phyloP scores from a whole-genome alignment of 2,113 vertebrate species.

The Antechinus stuartii region DNA sequence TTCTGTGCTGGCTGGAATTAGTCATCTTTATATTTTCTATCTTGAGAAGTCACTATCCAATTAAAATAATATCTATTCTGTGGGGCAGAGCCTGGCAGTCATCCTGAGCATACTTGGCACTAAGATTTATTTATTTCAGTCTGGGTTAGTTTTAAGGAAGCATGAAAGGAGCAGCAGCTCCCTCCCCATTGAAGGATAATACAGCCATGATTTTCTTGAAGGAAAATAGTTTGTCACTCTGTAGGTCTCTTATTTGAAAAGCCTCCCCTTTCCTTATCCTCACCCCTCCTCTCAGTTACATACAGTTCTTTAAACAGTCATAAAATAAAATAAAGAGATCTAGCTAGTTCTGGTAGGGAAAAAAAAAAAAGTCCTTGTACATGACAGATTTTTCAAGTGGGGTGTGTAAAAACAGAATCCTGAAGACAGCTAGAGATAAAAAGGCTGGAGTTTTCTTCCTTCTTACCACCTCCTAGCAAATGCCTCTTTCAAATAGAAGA shows the following conservation, averaged over 20 bases:
- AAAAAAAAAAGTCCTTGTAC: constrained; percentile 41
- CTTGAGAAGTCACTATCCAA: constrained; percentile 39
- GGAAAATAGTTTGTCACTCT: constrained; percentile 50
- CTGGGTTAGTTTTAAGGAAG: constrained; percentile 38
- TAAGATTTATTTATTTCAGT: constrained; percentile 39
- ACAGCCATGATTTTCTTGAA: background rate
- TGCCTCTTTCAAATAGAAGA: constrained; percentile 51
- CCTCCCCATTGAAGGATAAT: background rate
- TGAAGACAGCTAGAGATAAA: constrained; percentile 37
- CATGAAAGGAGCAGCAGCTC: constrained; percentile 33
- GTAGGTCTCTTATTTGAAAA: constrained; percentile 52
- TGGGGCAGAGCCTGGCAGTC: constrained; percentile 27
- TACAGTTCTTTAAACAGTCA: constrained; percentile 29
- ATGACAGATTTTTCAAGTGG: constrained; percentile 64
- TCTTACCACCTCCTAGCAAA: constrained; percentile 33
- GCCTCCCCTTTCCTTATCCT: constrained; percentile 23
- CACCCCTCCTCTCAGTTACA: constrained; percentile 44
- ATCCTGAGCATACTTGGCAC: constrained; percentile 35
- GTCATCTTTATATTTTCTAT: constrained; percentile 1
- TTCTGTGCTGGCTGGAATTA: background rate
- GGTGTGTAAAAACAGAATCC: background rate
- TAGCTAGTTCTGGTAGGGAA: constrained; percentile 41
- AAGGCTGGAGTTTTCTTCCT: constrained; percentile 56
- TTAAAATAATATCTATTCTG: constrained; percentile 60
- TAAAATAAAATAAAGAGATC: constrained; percentile 45